Evolutionary conservation across 2,113 vertebrate genomes (phyloP), one percentile per base, ranked within the genome.

Genomic region (Dicerorhinus sumatrensis): DNA sequence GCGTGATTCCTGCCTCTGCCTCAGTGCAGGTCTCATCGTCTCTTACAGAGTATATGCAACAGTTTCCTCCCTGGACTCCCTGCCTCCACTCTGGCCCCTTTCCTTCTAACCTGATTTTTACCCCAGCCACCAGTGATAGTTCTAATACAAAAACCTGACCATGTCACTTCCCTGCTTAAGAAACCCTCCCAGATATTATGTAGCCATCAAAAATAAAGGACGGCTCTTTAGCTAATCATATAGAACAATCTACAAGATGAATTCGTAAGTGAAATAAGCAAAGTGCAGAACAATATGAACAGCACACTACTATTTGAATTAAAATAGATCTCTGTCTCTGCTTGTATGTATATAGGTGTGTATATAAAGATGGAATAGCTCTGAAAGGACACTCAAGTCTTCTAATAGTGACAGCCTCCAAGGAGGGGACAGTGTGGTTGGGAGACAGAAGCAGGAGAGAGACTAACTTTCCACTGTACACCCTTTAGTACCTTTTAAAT

Each of bases 141-240:
- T 91, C 27, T 96, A 73, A 87, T 83, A 89, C 20, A 89, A 20
- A 86, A 90, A 93, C 33, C 51, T 93, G 39, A 51, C 73, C 65
- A 48, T 58, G 42, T 81, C 25, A 62, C 46, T 46, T 92, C 48
- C 73, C 60, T 81, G n/a, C 83, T 79, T 91, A 92, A 60, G 65
- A 89, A 94, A 81, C 31, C 51, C 69, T 95, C 94, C 77, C 60
- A 93, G 54, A 51, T 67, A 79, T 69, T 86, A 86, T 4, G 6
- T 67, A 87, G 73, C 79, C 60, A 91, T 80, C 58, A 84, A 88
- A 93, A 96, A 89, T 36, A 90, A 94, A 95, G 23, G 60, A 86
- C 11, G 67, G n/a, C 6, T 95, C 86, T 92, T 91, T 25, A 82
- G 89, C n/a, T 67, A 93, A 97, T 72, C 33, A 85, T 21, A 16